These are phyloP conservation scores for Bagarius yarrelli DNA, from an alignment of 2,113 vertebrate genomes.

Conservation along the genomic window DNA sequence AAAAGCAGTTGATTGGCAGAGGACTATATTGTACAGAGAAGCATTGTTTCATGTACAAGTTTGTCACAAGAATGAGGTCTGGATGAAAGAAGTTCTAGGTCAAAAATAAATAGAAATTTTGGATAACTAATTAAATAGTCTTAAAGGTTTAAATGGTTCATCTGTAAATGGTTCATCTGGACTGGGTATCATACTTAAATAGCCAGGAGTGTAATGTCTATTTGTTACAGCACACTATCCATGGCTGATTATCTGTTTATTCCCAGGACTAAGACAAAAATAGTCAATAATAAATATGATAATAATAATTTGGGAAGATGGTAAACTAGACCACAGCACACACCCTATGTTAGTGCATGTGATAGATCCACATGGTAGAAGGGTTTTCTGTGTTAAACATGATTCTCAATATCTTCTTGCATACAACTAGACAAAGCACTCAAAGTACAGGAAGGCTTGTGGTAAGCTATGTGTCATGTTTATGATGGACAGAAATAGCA, in stretches of 20 bases:
- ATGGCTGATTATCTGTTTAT: not conserved
- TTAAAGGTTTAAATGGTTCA: not conserved
- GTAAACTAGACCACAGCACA: not conserved
- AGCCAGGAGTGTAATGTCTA: not conserved
- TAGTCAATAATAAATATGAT: too few relatives aligned
- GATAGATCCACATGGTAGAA: not conserved
- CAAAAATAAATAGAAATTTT: slow-evolving; percentile 11
- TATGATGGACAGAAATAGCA: slow-evolving; percentile 20
- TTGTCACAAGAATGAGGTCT: slow-evolving; percentile 34
- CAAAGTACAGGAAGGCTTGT: slow-evolving; percentile 13
- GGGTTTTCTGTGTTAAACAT: not conserved
- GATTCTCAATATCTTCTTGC: not conserved
- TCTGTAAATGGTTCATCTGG: too few relatives aligned
- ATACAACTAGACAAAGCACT: not conserved
- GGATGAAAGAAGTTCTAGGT: slow-evolving; percentile 31
- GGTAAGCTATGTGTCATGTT: slow-evolving; percentile 18
- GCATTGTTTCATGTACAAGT: slow-evolving; percentile 37
- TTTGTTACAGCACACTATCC: not conserved
- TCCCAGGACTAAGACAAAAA: not conserved
- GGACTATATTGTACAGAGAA: slow-evolving; percentile 46
- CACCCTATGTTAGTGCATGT: not conserved
- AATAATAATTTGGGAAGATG: not conserved
- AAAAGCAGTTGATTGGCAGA: slow-evolving; percentile 47
- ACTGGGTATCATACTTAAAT: not conserved
- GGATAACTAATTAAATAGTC: not conserved